Evolutionary conservation across 2,888 invertebrate genomes (phyloP).

Genomic region (Dryobotodes eremita): DNA sequence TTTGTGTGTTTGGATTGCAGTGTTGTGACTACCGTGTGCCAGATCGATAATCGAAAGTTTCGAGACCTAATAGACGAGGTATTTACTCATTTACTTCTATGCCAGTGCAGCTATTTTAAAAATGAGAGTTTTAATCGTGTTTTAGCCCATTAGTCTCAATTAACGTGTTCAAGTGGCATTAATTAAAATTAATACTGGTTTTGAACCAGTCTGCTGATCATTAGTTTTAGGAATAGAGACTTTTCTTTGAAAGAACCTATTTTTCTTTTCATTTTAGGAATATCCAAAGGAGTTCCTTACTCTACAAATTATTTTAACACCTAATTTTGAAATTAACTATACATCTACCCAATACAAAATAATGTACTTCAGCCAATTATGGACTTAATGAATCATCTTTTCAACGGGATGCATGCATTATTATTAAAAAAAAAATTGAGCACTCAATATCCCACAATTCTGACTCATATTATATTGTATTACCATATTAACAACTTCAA

Average conservation of each 20-base stretch:
- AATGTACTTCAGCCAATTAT: constrained; percentile 3
- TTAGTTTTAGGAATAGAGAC: constrained; percentile 15
- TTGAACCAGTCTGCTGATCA: constrained; percentile 31
- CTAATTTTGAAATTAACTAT: not conserved
- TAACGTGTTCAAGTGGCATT: constrained; percentile 47
- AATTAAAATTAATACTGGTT: constrained; percentile 57
- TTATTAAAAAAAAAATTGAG: constrained; percentile 28
- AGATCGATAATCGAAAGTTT: constrained; percentile 64
- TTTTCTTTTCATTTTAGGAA: not conserved
- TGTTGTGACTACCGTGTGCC: constrained; percentile 71
- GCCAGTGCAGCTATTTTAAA: constrained; percentile 33
- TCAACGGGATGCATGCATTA: constrained; percentile 16
- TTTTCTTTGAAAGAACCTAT: constrained; percentile 1
- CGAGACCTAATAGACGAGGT: constrained; percentile 51
- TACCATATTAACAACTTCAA: not conserved
- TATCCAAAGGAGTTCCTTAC: too few relatives aligned
- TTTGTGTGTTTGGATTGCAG: constrained; percentile 79
- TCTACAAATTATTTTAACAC: not conserved
- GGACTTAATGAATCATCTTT: constrained; percentile 41
- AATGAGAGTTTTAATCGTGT: constrained; percentile 54
- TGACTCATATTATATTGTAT: constrained; percentile 21
- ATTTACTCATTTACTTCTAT: constrained; percentile 37
- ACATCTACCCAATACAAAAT: not conserved
- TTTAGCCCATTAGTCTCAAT: constrained; percentile 61
- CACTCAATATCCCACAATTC: not conserved